Conservation (phyloP, 1,140 invertebrate species). For the Tachypleus tridentatus region DNA sequence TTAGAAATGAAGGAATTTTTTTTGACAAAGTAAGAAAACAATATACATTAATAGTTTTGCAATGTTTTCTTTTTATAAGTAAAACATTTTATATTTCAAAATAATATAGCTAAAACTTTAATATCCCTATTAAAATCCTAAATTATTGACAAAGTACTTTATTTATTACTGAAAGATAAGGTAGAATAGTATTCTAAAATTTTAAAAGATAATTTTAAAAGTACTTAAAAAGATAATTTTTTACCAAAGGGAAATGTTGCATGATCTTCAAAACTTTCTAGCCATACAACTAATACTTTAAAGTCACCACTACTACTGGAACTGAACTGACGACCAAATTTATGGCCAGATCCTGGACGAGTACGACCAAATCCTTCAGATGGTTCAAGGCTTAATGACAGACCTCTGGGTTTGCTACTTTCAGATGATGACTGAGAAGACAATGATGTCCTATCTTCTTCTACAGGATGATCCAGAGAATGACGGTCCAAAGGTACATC, state of each 20-base stretch:
- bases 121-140: too few relatives aligned
- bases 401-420: conserved; percentile 29
- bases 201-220: not conserved
- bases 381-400: conserved; percentile 29
- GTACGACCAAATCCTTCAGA: conserved; percentile 19
- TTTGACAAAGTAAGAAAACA: too few relatives aligned
- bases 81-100: too few relatives aligned
- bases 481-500: not conserved
- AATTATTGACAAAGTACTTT: too few relatives aligned
- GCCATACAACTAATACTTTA: conserved; percentile 86
- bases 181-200: too few relatives aligned
- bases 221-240: not conserved
- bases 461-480: not conserved
- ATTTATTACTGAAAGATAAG: too few relatives aligned
- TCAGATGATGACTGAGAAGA: conserved; percentile 16
- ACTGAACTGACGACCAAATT: conserved; percentile 25
- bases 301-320: conserved; percentile 31
- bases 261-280: conserved; percentile 88
- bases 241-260: conserved; percentile 73
- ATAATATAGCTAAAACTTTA: too few relatives aligned
- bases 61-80: too few relatives aligned
- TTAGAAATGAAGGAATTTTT: too few relatives aligned
- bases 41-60: too few relatives aligned
- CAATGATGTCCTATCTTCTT: conserved; percentile 13
- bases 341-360: conserved; percentile 19